Evolutionary conservation across 2,113 vertebrate genomes (phyloP), one percentile per base, ranked within the genome.

Genomic region (Tympanuchus pallidicinctus): DNA sequence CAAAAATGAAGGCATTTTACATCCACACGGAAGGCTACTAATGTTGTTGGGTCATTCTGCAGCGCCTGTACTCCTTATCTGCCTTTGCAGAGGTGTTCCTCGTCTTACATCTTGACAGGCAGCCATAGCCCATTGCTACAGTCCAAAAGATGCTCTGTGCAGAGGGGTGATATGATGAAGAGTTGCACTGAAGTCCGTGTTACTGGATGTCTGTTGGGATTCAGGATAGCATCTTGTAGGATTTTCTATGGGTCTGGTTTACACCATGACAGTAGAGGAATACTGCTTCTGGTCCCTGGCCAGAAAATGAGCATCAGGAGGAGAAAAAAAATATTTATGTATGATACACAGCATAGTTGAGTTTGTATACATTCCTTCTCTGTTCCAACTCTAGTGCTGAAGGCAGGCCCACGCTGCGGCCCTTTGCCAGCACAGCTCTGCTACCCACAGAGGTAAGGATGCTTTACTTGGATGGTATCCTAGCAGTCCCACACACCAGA

Each of bases 61-160:
- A 74, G 65, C 34, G 28, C 2, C 8, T 17, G 3, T 10, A 6
- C 14, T 48, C 28, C 20, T 54, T 20, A n/a, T 15, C 6, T 11
- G 10, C 30, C 15, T 42, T 52, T 70, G 4, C 2, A 21, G 18
- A 27, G 8, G 15, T 42, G 15, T 40, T 17, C 32, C 16, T 50
- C 47, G 48, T 52, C 64, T 57, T 36, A 13, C 36, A 17, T 10
- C 76, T 50, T 50, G 65, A 18, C 18, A 63, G 50, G 2, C 0
- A 0, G 27, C 17, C 3, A 0, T 4, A 64, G 36, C 38, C 36
- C 25, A 19, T 30, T 64, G 22, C 42, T 52, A 13, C 15, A 64
- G 61, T 32, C 34, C n/a, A 18, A 61, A 32, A 27, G 36, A 71
- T 74, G 52, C 72, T 12, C 36, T 5, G 0, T 5, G 6, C 7